Base-by-base conservation (phyloP, 2,113 vertebrate species). In the Actenoides hombroni region DNA sequence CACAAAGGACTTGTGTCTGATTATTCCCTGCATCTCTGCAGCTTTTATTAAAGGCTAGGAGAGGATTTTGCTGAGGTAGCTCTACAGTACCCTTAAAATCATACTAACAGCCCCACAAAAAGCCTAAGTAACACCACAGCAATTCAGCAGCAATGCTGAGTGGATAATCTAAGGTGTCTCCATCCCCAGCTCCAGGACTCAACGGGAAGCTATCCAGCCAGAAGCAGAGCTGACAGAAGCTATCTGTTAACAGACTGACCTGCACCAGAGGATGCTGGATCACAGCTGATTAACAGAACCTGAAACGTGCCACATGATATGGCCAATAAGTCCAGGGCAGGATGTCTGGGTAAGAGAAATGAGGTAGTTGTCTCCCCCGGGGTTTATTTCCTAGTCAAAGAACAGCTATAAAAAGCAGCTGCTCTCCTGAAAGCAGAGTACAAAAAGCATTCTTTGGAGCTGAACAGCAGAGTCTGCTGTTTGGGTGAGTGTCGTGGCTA, bases 401-500 rank as follows among this genome's bases (percentile, higher is more conserved):
- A 67, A 49, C 26, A 86, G 87, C 78, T 71, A 53, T n/a, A 73
- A 73, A 78, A 80, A 85, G 49, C 59, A 53, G 61, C 37, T 35
- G 39, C 19, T 39, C 9, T 33, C 40, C 94, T 60, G 54, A 49
- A 85, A 68, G 42, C 64, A 51, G 68, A 44, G 54, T 29, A 68
- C 33, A 76, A 29, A 86, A 35, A 63, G 23, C 2, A 19, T 39
- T 73, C 37, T n/a, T 35, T 39, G 57, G 76, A 56, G 51, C 2
- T 3, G n/a, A 83, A 5, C 9, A 11, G 25, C 29, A 69, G 63
- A 86, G 44, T 46, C 75, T 86, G 89, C 81, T 96, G 83, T 93
- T 86, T 88, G 92, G 94, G 95, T 88, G 88, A 69, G 39, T 15
- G 61, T 91, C 82, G 9, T 3, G n/a, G 78, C 64, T 95, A 92